These are phyloP conservation scores for Pelagia noctiluca DNA, from an alignment of 30 jellyfish, hydroid and myxozoan species.

Conservation along the genomic window DNA sequence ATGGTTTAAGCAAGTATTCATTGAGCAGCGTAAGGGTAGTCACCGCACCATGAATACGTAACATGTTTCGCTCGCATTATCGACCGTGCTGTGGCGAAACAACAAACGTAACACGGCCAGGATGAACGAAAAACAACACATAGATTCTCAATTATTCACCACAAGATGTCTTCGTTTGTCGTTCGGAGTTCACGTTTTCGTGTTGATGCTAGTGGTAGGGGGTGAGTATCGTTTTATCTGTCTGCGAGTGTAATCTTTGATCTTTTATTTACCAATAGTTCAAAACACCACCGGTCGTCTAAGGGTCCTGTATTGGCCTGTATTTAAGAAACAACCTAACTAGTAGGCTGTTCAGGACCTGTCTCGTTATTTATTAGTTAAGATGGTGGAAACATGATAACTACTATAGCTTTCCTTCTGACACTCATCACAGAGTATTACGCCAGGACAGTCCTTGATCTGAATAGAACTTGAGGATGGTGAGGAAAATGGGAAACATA, in stretches of 20 bases:
- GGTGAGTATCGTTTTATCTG: neutral
- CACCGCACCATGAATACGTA: constrained; percentile 78
- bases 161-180: neutral
- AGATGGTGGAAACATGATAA: no score
- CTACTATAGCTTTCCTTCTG: no score
- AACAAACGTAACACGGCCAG: neutral
- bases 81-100: constrained; percentile 35
- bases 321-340: no score
- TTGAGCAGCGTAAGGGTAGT: constrained; percentile 50
- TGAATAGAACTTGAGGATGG: no score
- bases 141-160: neutral
- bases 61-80: constrained; percentile 34
- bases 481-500: no score
- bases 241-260: neutral
- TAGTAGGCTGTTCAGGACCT: no score
- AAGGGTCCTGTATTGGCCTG: no score
- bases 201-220: neutral
- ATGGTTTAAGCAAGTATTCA: constrained; percentile 52
- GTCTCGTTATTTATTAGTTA: no score
- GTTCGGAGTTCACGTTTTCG: neutral
- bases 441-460: no score
- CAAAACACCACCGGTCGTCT: no score
- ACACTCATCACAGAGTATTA: no score
- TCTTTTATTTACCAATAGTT: no score
- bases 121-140: constrained; percentile 10